phyloP scores from a whole-genome alignment of 2,797 vertebrate genomes.

The Enteromius thamalakanensis region DNA sequence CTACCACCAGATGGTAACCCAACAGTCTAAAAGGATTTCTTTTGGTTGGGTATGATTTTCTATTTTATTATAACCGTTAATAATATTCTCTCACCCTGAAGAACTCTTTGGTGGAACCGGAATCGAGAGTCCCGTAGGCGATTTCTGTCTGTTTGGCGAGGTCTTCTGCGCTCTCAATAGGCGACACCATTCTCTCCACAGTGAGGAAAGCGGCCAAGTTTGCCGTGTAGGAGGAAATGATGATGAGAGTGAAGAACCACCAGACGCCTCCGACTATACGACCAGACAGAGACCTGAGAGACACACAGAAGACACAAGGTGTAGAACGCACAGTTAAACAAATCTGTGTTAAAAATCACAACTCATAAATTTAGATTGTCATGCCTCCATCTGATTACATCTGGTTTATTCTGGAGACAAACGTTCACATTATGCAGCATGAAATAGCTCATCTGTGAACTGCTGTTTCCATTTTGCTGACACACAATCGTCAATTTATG shows the following conservation, averaged over 20 bases:
- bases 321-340: neutral
- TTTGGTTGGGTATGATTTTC: neutral
- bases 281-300: conserved; percentile 93
- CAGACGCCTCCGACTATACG: conserved; percentile 98
- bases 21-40: neutral
- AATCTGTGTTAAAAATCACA: neutral
- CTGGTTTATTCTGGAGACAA: neutral
- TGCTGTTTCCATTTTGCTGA: neutral
- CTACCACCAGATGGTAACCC: neutral
- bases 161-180: conserved; percentile 88
- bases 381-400: neutral
- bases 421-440: neutral
- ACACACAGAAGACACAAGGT: neutral
- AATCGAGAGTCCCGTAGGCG: conserved; percentile 95
- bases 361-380: neutral
- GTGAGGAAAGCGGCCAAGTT: conserved; percentile 98
- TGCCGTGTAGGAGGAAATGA: conserved; percentile 98
- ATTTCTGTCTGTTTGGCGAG: conserved; percentile 98
- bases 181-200: conserved; percentile 97
- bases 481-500: neutral
- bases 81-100: conserved; percentile 83
- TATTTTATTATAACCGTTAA: neutral
- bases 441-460: neutral
- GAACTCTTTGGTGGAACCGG: conserved; percentile 97
- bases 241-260: conserved; percentile 99